Base-by-base conservation (phyloP, 2,113 vertebrate species). In the Ranitomeya variabilis region DNA sequence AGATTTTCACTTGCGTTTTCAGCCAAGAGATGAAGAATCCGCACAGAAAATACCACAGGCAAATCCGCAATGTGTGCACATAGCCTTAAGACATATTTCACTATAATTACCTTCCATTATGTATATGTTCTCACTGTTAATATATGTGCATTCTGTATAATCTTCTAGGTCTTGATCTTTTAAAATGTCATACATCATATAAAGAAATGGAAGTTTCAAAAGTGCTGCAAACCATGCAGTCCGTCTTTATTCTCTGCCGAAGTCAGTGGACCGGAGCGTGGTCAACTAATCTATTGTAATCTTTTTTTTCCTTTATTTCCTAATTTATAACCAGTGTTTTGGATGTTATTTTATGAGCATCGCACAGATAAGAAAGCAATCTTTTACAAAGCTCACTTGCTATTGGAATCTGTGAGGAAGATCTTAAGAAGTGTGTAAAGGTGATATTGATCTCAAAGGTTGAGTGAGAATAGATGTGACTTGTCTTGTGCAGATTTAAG, bases 341-440 rank as follows among this genome's bases (percentile, higher is more conserved):
- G 84, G 86, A 88, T 83, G 80, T 91, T 90, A 82, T 90, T 91
- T n/a, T 80, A 37, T 90, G 88, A 90, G 26, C 15, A 51, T 76
- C 26, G 88, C 90, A 13, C 79, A 89, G 86, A 90, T 74, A 83
- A 23, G 54, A 87, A 89, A 90, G 19, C 76, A 83, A 85, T 79
- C 14, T 59, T 16, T 89, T 85, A 18, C 19, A 52, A 74, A 16
- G 37, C 23, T 7, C 64, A 74, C 79, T 16, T 71, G 13, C 19
- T 89, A 88, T 89, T 67, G 23, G 87, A 89, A 66, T 89, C 2
- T 76, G 37, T 62, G 2, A 79, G 1, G 87, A 84, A 86, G 74
- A 1, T 83, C 12, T 90, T 52, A 55, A 64, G 60, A 76, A 18
- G 21, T 80, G 77, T 90, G 76, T 84, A 71, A 26, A 86, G 67